Percentiles rank a stretch among this genome's conserved stretches.
Evolutionary conservation across 2,113 vertebrate genomes (phyloP).

Genomic region (Chaetura pelagica): DNA sequence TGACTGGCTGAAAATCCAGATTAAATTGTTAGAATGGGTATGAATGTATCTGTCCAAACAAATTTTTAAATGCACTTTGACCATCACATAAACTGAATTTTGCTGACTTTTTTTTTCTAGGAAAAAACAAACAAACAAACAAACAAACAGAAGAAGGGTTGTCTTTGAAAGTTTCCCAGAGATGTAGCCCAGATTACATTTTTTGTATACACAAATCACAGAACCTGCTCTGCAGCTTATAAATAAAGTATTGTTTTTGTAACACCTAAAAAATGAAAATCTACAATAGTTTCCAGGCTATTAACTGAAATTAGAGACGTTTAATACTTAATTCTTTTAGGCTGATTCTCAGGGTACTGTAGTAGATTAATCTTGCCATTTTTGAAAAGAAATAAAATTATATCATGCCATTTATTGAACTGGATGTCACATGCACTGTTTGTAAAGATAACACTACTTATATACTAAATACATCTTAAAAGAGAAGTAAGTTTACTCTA

Average conservation of each 20-base stretch:
- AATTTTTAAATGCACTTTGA: neutral
- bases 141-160: neutral
- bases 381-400: neutral
- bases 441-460: neutral
- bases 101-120: accelerated
- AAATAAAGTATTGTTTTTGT: conserved; percentile 15
- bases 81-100: neutral
- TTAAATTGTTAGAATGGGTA: neutral
- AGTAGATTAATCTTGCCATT: neutral
- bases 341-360: neutral
- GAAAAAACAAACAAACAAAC: neutral
- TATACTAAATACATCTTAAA: neutral
- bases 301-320: neutral
- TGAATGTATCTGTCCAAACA: neutral
- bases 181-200: neutral
- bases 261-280: conserved; percentile 28
- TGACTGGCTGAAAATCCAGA: neutral
- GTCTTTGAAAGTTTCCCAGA: neutral
- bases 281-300: neutral
- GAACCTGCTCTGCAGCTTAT: neutral
- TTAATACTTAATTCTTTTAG: neutral
- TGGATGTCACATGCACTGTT: neutral
- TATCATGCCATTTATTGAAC: neutral
- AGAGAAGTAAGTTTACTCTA: neutral
- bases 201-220: neutral